Base-by-base conservation (phyloP, 2,113 vertebrate species). In the Phylloscopus whistleri region DNA sequence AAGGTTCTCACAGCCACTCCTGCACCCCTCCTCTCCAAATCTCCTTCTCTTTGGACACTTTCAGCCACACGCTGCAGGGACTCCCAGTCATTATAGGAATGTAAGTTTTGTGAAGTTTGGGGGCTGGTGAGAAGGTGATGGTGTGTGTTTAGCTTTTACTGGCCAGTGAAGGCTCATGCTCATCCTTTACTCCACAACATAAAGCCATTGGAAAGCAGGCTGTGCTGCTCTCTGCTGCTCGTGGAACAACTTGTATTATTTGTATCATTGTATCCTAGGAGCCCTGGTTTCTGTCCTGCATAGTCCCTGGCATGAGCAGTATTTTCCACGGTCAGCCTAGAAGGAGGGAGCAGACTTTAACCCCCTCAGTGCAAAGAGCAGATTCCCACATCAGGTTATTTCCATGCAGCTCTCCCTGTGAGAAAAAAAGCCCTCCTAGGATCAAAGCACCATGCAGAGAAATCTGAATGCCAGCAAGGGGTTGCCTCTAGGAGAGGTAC, bases 261-360 rank as follows among this genome's bases (percentile, higher is more conserved):
- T 96, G 90, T 96, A 56, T 96, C 51, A 52, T 13, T 49, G 96
- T 96, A 82, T 94, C 96, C 96, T 93, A 96, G 95, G 95, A 96
- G 92, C 75, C 70, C 35, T 87, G 9, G 18, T 85, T 93, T 87
- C 92, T 93, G 75, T 87, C 95, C 92, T 49, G 41, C 63, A 28
- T 51, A 80, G 76, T 74, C 79, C 68, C 73, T 31, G 68, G 72
- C 59, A 74, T 49, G 76, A 93, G 80, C 66, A 7, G 35, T 30
- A 92, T 96, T 97, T 97, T 96, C 94, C 96, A 93, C 21, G 76
- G 92, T 86, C 85, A 93, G 90, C n/a, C 90, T 59, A 43, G 72
- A 73, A 93, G 68, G 55, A 92, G 16, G 74, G 75, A 90, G 49
- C 41, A 84, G 76, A 70, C 48, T 88, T 95, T 93, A 94, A 97